A percentile compares a stretch with the other conserved stretches of the same genome.
Evolutionary conservation across 2,113 vertebrate genomes (phyloP).

Genomic region (Apteryx owenii): DNA sequence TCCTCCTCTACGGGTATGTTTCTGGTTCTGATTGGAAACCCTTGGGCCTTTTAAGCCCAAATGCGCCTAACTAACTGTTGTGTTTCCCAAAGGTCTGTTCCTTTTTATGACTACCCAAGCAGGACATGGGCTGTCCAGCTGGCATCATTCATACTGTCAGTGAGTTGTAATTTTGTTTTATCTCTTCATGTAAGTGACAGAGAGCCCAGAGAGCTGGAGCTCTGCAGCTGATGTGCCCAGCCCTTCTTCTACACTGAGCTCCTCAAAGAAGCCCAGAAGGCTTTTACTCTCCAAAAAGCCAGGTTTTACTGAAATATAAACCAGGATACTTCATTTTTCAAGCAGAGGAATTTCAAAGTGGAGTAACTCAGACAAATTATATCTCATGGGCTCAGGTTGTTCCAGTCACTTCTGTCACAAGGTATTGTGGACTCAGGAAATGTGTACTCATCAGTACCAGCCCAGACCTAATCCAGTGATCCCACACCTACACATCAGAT

Average conservation of each 20-base stretch:
- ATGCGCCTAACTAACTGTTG: neutral
- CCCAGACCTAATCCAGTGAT: neutral
- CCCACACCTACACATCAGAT: neutral
- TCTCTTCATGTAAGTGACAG: neutral
- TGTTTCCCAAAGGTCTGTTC: neutral
- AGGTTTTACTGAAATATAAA: neutral
- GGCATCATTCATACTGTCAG: neutral
- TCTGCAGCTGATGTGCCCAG: neutral
- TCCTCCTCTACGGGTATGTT: neutral
- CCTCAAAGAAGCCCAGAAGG: neutral
- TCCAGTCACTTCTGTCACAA: neutral
- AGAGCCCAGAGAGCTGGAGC: neutral
- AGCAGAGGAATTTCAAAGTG: neutral
- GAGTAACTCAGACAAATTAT: neutral
- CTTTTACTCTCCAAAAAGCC: neutral
- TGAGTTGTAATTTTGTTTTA: neutral
- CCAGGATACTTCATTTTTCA: neutral
- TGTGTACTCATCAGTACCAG: neutral
- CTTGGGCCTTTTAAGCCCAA: neutral
- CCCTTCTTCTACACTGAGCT: neutral
- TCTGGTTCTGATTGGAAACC: neutral
- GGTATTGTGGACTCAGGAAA: neutral
- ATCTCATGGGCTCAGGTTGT: neutral
- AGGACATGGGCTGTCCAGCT: neutral
- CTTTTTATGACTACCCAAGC: neutral